Conservation (phyloP, 2,113 vertebrate genomes). For the Actenoides lindsayi region DNA sequence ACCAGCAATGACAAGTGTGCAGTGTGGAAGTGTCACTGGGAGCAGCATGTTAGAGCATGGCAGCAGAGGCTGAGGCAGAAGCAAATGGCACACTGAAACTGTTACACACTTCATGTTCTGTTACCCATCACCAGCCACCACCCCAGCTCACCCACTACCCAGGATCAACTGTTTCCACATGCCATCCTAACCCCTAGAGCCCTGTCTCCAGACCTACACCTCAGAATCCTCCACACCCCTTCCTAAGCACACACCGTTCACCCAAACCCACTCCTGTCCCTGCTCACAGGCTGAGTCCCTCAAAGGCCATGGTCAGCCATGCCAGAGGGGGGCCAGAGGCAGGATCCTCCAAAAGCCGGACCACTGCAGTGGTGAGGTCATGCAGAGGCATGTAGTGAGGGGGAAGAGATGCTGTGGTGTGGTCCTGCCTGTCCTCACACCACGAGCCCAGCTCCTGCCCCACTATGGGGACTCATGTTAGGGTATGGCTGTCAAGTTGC, state of each 20-base stretch:
- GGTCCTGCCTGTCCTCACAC: neutral
- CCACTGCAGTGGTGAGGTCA: fast-evolving
- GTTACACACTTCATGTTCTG: neutral
- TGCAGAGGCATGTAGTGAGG: neutral
- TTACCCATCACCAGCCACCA: neutral
- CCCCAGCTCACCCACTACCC: neutral
- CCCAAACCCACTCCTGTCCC: neutral
- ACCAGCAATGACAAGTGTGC: neutral
- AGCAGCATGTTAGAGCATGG: neutral
- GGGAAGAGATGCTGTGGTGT: neutral
- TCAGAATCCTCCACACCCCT: neutral
- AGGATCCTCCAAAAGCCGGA: fast-evolving
- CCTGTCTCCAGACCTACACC: neutral
- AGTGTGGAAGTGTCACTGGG: neutral
- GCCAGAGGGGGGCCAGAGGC: neutral
- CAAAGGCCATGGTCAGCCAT: fast-evolving
- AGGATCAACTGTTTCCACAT: fast-evolving
- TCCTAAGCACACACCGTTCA: fast-evolving
- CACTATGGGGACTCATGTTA: neutral
- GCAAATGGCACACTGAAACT: fast-evolving
- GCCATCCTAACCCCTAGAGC: neutral
- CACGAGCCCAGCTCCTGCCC: fast-evolving
- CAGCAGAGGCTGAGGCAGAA: neutral
- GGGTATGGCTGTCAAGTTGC: neutral
- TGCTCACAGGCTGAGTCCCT: neutral